Evolutionary conservation across 2,113 vertebrate genomes (phyloP).

Genomic region (Motacilla alba): DNA sequence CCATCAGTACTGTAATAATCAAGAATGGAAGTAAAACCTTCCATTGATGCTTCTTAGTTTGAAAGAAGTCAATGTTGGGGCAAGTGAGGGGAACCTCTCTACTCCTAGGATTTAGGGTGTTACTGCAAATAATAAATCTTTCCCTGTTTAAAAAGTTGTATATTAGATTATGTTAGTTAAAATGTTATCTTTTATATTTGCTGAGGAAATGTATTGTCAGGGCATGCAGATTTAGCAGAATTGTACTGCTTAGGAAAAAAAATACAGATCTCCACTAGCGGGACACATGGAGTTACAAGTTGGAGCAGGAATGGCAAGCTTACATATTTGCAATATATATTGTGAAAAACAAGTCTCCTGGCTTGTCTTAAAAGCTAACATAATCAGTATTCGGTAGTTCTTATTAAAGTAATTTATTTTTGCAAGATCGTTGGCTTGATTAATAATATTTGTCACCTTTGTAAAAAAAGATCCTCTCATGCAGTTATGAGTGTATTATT

Average conservation of each 20-base stretch:
- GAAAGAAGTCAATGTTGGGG: neutral
- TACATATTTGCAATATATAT: neutral
- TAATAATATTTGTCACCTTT: neutral
- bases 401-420: neutral
- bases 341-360: neutral
- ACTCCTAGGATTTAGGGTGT: neutral
- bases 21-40: neutral
- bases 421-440: neutral
- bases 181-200: neutral
- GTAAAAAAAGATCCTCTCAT: neutral
- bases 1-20: neutral
- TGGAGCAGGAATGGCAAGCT: neutral
- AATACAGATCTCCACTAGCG: neutral
- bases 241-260: neutral
- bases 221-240: neutral
- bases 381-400: neutral
- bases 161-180: neutral
- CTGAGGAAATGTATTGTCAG: neutral
- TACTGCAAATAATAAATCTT: neutral
- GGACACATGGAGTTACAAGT: neutral
- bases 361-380: neutral
- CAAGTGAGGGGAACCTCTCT: neutral
- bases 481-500: neutral
- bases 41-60: neutral
- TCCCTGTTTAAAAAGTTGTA: neutral